A percentile compares a stretch with the other conserved stretches of the same genome.
These are phyloP conservation scores for Odontophorus gujanensis DNA, from an alignment of 2,113 vertebrate genomes.

Conservation along the genomic window DNA sequence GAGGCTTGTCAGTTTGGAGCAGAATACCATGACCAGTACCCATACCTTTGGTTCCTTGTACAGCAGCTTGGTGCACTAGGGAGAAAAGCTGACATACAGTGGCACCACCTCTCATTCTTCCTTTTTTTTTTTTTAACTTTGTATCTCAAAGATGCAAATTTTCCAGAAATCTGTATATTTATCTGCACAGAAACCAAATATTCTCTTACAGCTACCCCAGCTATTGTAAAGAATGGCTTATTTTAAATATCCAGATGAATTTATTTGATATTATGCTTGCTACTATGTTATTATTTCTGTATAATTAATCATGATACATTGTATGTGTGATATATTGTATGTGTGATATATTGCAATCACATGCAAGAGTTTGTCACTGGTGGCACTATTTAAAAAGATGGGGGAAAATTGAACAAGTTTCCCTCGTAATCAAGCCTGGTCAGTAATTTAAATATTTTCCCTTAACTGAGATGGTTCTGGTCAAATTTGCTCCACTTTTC, in stretches of 20 bases:
- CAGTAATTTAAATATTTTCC: slow-evolving; percentile 69
- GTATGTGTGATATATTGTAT: not conserved
- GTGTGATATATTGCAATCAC: not conserved
- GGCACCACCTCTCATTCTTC: not conserved
- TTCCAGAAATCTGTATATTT: not conserved
- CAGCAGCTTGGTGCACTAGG: not conserved
- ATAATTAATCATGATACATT: not conserved
- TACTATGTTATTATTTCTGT: not conserved
- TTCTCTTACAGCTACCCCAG: not conserved
- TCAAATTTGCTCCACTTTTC: slow-evolving; percentile 52
- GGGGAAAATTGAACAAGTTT: not conserved
- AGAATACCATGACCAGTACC: not conserved
- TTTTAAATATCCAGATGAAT: not conserved
- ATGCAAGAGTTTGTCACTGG: not conserved
- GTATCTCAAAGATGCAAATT: not conserved
- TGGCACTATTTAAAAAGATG: not conserved
- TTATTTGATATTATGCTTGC: not conserved
- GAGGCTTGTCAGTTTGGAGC: not conserved
- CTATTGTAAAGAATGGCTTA: not conserved
- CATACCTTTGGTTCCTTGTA: not conserved
- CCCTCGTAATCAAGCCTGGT: slow-evolving; percentile 8
- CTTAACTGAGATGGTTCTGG: slow-evolving; percentile 21
- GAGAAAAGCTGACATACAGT: not conserved
- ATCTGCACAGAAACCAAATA: not conserved
- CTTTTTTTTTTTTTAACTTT: not conserved